phyloP scores from a whole-genome alignment of 2,888 invertebrate species.

The Machimus rusticus region DNA sequence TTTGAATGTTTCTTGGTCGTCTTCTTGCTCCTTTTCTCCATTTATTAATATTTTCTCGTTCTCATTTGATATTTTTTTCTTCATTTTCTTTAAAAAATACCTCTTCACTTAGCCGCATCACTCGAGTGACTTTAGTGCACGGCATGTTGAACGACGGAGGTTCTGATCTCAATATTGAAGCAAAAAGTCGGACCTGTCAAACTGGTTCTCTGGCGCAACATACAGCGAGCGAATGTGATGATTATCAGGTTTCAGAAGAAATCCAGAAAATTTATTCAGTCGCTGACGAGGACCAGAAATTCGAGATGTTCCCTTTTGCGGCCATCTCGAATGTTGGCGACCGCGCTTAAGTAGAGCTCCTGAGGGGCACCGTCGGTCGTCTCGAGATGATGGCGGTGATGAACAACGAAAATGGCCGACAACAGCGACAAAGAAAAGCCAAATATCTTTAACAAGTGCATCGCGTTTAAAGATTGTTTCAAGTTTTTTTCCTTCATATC shows the following conservation, averaged over 20 bases:
- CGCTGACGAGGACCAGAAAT: conserved; percentile 28
- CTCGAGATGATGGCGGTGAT: not conserved
- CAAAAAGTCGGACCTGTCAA: conserved; percentile 1
- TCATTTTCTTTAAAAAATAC: not conserved
- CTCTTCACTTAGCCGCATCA: not conserved
- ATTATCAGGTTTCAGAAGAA: conserved; percentile 46
- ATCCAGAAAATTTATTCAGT: conserved; percentile 42
- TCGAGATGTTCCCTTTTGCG: conserved; percentile 30
- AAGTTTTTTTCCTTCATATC: not conserved
- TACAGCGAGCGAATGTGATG: conserved; percentile 23
- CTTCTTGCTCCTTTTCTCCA: not conserved
- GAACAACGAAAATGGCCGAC: not conserved
- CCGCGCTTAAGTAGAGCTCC: not conserved
- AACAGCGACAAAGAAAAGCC: not conserved
- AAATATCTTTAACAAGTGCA: conserved; percentile 2
- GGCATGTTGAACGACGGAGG: not conserved
- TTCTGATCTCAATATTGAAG: not conserved
- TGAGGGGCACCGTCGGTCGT: not conserved
- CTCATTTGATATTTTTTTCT: not conserved
- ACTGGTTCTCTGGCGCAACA: conserved; percentile 39
- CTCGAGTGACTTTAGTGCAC: not conserved
- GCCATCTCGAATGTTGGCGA: not conserved
- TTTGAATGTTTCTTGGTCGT: not conserved
- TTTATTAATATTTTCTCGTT: not conserved
- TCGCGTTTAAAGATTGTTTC: not conserved